phyloP scores from a whole-genome alignment of 2,888 invertebrate species.

The Diarsia mendica region DNA sequence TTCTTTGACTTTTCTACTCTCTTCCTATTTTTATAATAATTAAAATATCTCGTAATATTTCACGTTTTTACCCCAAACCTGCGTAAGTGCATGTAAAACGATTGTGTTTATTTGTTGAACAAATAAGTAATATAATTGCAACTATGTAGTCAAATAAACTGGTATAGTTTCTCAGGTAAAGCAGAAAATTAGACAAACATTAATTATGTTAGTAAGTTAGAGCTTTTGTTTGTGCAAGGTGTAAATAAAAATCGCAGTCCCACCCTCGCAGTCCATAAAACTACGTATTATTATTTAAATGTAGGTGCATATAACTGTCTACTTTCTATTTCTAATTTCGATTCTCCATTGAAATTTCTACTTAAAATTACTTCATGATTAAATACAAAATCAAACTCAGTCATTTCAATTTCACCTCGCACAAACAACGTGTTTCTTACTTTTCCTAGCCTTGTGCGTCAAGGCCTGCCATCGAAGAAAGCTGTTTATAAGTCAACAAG shows the following conservation, averaged over 20 bases:
- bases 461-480: constrained; percentile 4
- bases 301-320: neutral
- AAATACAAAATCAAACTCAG: neutral
- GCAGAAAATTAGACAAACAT: neutral
- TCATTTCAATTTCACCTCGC: neutral
- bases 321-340: neutral
- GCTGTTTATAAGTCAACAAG: constrained; percentile 22
- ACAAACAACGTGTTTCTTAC: neutral
- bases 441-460: neutral
- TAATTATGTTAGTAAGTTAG: neutral
- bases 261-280: no score
- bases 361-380: neutral
- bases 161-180: neutral
- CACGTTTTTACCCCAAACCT: neutral
- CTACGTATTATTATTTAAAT: no score
- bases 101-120: neutral
- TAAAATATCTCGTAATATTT: neutral
- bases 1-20: neutral
- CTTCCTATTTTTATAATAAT: neutral
- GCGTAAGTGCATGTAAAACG: neutral
- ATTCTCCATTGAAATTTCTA: neutral
- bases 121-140: neutral
- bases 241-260: fast-evolving
- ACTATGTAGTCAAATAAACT: neutral
- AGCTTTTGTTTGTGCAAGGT: neutral